Base-by-base conservation (phyloP, 2,113 vertebrate species). In the Oncorhynchus keta region DNA sequence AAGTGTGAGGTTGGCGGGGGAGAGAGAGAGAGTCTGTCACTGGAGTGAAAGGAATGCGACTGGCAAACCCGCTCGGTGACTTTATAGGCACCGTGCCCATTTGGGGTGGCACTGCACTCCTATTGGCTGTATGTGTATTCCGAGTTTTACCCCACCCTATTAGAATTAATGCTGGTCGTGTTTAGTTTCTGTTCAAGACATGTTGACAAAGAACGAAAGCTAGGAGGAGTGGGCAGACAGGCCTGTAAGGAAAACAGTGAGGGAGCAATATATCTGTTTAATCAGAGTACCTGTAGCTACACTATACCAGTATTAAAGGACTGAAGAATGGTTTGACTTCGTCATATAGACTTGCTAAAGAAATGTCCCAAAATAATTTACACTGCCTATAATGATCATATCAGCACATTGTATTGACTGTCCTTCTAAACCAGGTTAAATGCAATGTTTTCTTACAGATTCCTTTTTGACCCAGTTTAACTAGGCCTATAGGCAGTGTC, bases 21-120 rank as follows among this genome's bases (percentile, higher is more conserved):
- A 61, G 57, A 61, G 62, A 14, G 62, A 24, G 62, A 24, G 62
- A 65, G 62, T 24, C 62, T 45, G 9, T 45, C 24, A 26, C 61
- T 61, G 18, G 70, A 26, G 32, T 72, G 73, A 66, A 35, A 45
- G 13, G 66, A 68, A 75, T 75, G 73, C n/a, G 28, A 73, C 39
- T 59, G 61, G 16, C 78, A 70, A 30, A 71, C 28, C 48, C 75
- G 35, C 22, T 66, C 66, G 3, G 62, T 71, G 71, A 74, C 70
- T 70, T 77, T 51, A 72, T 79, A 24, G 73, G 55, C n/a, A 55
- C 64, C 14, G n/a, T 70, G 70, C 39, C 74, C 4, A 5, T 67
- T 55, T 66, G 20, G 51, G 73, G 65, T 78, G 26, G 48, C 48
- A 74, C 24, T 6, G n/a, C 1, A 12, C 48, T 73, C 59, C 57